Evolutionary conservation across 2,113 vertebrate genomes (phyloP).

Genomic region (Athene noctua): DNA sequence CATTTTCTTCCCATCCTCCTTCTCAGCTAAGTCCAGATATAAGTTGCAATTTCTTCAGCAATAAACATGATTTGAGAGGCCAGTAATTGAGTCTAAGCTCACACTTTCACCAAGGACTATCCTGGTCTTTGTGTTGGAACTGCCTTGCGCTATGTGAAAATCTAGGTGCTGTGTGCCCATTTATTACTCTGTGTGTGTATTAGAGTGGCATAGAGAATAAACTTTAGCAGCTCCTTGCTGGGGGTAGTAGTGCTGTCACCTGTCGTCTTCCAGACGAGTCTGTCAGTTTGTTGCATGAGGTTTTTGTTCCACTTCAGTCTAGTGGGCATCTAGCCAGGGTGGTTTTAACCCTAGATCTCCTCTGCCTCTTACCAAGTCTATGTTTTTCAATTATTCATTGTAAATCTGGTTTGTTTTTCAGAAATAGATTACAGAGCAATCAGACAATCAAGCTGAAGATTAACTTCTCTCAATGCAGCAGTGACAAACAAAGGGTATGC

Average conservation of each 20-base stretch:
- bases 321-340: background rate
- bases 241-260: background rate
- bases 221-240: background rate
- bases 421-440: background rate
- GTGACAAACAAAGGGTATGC: background rate
- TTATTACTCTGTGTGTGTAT: background rate
- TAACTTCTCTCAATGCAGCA: background rate
- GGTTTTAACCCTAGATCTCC: background rate
- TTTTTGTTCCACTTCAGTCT: background rate
- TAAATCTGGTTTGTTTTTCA: background rate
- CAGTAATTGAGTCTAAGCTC: background rate
- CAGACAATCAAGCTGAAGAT: background rate
- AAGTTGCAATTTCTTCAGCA: background rate
- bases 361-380: background rate
- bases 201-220: background rate
- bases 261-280: background rate
- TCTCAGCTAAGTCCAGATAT: background rate
- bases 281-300: background rate
- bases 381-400: background rate
- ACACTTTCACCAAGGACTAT: background rate
- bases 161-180: background rate
- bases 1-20: background rate
- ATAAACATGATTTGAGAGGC: background rate
- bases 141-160: background rate
- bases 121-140: background rate